phyloP scores from a whole-genome alignment of 2,113 vertebrate genomes.

The Corythaeola cristata region DNA sequence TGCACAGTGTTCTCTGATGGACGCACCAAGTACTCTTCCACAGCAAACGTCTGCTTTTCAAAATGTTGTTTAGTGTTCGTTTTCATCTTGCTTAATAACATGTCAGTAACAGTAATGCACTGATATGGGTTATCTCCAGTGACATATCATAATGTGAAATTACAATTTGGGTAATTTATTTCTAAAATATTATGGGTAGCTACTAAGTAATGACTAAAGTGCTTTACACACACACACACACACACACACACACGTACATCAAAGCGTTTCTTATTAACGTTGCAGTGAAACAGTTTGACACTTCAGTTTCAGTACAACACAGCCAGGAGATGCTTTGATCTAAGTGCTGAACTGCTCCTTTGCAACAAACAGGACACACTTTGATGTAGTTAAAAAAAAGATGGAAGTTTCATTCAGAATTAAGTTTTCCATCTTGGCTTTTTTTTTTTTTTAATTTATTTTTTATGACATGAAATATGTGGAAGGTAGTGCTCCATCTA shows the following conservation, averaged over 20 bases:
- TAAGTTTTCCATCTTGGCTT: background rate
- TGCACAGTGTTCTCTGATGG: background rate
- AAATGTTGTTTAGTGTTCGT: background rate
- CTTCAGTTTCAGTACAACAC: background rate
- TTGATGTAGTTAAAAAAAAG: background rate
- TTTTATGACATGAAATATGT: background rate
- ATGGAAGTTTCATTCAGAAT: background rate
- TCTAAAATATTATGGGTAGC: background rate
- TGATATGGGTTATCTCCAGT: background rate
- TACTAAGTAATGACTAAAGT: background rate
- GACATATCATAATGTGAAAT: background rate
- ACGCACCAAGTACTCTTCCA: background rate
- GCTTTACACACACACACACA: too few relatives aligned
- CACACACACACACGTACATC: background rate
- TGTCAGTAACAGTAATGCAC: background rate
- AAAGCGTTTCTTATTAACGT: background rate
- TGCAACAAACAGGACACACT: background rate
- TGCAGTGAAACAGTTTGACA: background rate
- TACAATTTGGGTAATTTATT: background rate
- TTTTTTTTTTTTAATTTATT: background rate
- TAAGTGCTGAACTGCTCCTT: background rate
- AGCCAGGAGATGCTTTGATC: slow-evolving; percentile 26
- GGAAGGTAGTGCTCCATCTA: background rate
- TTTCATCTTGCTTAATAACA: background rate
- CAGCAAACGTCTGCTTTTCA: background rate